Evolutionary conservation across 2,113 vertebrate species (phyloP), one percentile per base, ranked within the genome.

Genomic region (Alethe diademata): DNA sequence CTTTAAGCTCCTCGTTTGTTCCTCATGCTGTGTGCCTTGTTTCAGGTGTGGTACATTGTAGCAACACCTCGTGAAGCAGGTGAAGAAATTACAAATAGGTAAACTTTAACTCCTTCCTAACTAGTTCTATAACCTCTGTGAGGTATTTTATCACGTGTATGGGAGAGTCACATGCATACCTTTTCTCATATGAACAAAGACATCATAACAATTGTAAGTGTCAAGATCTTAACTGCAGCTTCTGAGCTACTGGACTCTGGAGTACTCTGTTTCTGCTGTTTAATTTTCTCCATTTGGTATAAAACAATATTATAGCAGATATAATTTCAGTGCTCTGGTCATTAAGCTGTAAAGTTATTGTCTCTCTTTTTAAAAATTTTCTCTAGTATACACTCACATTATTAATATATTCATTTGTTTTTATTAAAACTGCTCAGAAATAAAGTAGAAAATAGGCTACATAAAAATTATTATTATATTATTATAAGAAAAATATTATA

Each of bases 401-500:
- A 51, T 83, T 67, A 90, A 35, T n/a, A 60, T 53, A 70, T 73
- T 78, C 2, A 13, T 90, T 73, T 80, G 8, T 3, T 87, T 90
- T 80, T 93, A 81, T 92, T 92, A 81, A 73, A 87, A 60, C 18
- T 73, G n/a, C 14, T 84, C 26, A 90, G 19, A 84, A 83, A 57
- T 71, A 40, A 67, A 66, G 35, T 38, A 78, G 19, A 24, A 82
- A 81, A 14, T 19, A 56, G 29, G 35, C 19, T 56, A 47, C 3
- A 54, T 71, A 50, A 62, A 62, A 86, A 53, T 35, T 3, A 64
- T 58, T 4, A 64, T 58, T 76, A 6, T 14, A 38, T 28, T 51
- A 51, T 51, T 51, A 28, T 4, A 84, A 26, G 14, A 28, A 76
- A 61, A 57, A 17, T 40, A 82, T 61, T 38, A 24, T 45, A 20